A percentile compares a stretch with the other conserved stretches of the same genome.
phyloP scores from a whole-genome alignment of 2,888 invertebrate genomes.

The Coenonympha arcania region DNA sequence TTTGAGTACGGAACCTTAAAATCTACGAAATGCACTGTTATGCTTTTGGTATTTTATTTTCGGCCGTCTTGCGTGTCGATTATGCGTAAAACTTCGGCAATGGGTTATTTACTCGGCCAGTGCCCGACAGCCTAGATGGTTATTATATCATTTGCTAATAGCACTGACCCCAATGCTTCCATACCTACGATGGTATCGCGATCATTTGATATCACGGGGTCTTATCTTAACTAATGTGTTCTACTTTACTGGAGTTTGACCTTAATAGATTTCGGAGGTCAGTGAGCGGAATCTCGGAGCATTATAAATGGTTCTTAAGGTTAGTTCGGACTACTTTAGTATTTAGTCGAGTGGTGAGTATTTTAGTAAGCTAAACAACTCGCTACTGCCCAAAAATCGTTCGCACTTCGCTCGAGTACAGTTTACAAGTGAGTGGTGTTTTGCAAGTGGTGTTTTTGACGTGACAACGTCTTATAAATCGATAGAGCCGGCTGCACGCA shows the following conservation, averaged over 20 bases:
- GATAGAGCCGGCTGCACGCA: too few species aligned
- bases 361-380: too few species aligned
- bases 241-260: conserved; percentile 10
- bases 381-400: conserved; percentile 16
- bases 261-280: conserved; percentile 12
- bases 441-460: too few species aligned
- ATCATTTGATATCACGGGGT: conserved; percentile 8
- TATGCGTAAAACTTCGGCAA: background rate
- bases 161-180: conserved; percentile 1
- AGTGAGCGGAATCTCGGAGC: conserved; percentile 5
- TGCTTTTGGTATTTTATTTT: background rate
- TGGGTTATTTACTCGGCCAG: background rate
- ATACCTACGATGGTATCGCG: conserved; percentile 5
- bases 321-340: too few species aligned
- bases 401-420: conserved; percentile 19
- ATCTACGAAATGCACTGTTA: background rate
- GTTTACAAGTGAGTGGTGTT: too few species aligned
- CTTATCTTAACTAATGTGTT: conserved; percentile 14
- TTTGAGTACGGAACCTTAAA: background rate
- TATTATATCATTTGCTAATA: conserved; percentile 8
- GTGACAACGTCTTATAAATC: too few species aligned
- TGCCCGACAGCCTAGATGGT: background rate
- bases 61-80: background rate
- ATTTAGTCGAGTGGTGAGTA: too few species aligned
- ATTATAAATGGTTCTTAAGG: conserved; percentile 5